A percentile compares a stretch with the other conserved stretches of the same genome.
These are phyloP conservation scores for Botia kubotai DNA, from an alignment of 2,797 vertebrate species.

Conservation along the genomic window DNA sequence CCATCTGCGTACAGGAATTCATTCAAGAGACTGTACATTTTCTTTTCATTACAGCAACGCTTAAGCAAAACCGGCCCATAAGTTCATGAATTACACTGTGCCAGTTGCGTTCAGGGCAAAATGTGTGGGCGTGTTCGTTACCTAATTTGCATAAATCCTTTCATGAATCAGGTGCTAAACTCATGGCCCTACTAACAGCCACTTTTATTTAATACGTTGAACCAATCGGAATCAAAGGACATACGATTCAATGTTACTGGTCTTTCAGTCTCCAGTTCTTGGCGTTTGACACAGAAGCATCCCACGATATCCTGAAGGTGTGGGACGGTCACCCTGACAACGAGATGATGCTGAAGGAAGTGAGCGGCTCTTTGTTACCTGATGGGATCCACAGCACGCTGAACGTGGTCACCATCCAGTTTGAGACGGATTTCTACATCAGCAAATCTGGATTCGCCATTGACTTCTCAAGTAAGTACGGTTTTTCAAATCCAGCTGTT, in stretches of 20 bases:
- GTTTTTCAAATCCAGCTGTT: background rate
- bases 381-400: conserved; percentile 97
- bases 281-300: conserved; percentile 97
- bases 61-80: no score
- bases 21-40: no score
- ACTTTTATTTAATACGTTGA: background rate
- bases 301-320: conserved; percentile 94
- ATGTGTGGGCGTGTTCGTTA: no score
- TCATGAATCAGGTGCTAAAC: no score
- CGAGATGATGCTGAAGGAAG: conserved; percentile 94
- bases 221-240: background rate
- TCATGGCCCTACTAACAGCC: no score
- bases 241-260: background rate
- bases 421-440: conserved; percentile 98
- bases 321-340: conserved; percentile 96
- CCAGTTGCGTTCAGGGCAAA: no score
- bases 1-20: no score
- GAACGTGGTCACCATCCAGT: conserved; percentile 93
- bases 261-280: conserved; percentile 91
- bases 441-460: conserved; percentile 98
- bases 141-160: no score
- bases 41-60: no score
- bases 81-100: no score
- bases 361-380: conserved; percentile 94
- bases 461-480: conserved; percentile 93